Conservation (phyloP, 2,797 vertebrate genomes). For the Notolabrus celidotus region DNA sequence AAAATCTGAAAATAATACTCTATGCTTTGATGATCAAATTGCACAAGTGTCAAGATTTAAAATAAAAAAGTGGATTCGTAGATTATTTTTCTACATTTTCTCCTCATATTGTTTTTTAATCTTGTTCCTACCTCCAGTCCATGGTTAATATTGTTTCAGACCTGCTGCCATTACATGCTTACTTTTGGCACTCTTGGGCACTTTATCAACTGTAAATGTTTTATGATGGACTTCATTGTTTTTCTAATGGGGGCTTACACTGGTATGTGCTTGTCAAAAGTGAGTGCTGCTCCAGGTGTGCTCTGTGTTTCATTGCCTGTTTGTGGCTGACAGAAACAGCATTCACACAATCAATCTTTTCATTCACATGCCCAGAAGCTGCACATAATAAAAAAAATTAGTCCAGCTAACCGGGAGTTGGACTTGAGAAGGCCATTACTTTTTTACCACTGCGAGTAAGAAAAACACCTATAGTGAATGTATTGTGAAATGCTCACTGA, state of each 20-base stretch:
- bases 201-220: constrained; percentile 80
- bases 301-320: constrained; percentile 80
- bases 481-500: constrained; percentile 66
- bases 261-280: constrained; percentile 71
- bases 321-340: constrained; percentile 81
- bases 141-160: constrained; percentile 63
- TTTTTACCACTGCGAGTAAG: constrained; percentile 40
- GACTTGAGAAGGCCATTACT: constrained; percentile 72
- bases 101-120: constrained; percentile 13
- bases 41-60: constrained; percentile 32
- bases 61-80: constrained; percentile 15
- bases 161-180: constrained; percentile 51
- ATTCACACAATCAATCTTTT: constrained; percentile 82
- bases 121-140: constrained; percentile 26
- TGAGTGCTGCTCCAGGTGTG: constrained; percentile 76
- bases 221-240: constrained; percentile 80
- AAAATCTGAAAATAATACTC: neutral
- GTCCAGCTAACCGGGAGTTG: constrained; percentile 74
- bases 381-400: constrained; percentile 77
- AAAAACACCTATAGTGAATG: constrained; percentile 63
- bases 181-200: constrained; percentile 65
- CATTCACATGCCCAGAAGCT: constrained; percentile 79
- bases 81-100: neutral
- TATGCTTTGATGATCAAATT: neutral
- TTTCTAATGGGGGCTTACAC: constrained; percentile 73